These are phyloP conservation scores for Neomonachus schauinslandi DNA, from an alignment of 2,113 vertebrate species.

Conservation along the genomic window DNA sequence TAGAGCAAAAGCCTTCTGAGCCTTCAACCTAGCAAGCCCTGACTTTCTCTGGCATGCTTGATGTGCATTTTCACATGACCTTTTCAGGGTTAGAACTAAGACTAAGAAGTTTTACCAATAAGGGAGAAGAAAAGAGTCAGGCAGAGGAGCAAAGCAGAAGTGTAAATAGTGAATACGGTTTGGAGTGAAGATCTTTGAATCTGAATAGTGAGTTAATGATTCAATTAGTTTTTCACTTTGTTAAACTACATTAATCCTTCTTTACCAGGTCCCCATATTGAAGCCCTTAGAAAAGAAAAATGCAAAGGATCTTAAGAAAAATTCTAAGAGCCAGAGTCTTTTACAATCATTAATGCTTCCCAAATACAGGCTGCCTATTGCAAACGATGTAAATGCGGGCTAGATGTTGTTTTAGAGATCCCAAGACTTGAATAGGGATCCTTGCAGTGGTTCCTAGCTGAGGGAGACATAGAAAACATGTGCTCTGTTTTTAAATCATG, in stretches of 20 bases:
- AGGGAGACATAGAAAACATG: neutral
- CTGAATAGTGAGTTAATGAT: slow-evolving; percentile 91
- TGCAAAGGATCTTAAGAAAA: slow-evolving; percentile 78
- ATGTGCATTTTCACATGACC: slow-evolving; percentile 88
- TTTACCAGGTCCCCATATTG: slow-evolving; percentile 81
- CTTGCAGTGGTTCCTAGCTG: slow-evolving; percentile 50
- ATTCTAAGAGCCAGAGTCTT: slow-evolving; percentile 69
- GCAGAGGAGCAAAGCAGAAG: slow-evolving; percentile 81
- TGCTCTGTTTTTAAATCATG: neutral
- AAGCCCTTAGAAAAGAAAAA: slow-evolving; percentile 83
- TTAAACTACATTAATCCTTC: slow-evolving; percentile 89
- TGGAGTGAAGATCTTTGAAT: slow-evolving; percentile 90
- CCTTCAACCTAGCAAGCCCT: slow-evolving; percentile 34
- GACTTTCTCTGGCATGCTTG: slow-evolving; percentile 61
- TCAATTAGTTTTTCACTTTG: slow-evolving; percentile 89
- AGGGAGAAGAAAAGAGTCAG: slow-evolving; percentile 78
- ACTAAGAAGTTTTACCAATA: slow-evolving; percentile 86
- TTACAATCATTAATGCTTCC: slow-evolving; percentile 72
- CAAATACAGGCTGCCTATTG: slow-evolving; percentile 67
- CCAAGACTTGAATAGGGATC: slow-evolving; percentile 55
- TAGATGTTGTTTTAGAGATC: slow-evolving; percentile 71
- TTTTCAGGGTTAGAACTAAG: slow-evolving; percentile 69
- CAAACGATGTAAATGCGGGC: slow-evolving; percentile 43
- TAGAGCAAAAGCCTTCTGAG: neutral
- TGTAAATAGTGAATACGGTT: slow-evolving; percentile 82